Conservation (phyloP, 2,888 invertebrate genomes). For the Sarcophaga carnaria region DNA sequence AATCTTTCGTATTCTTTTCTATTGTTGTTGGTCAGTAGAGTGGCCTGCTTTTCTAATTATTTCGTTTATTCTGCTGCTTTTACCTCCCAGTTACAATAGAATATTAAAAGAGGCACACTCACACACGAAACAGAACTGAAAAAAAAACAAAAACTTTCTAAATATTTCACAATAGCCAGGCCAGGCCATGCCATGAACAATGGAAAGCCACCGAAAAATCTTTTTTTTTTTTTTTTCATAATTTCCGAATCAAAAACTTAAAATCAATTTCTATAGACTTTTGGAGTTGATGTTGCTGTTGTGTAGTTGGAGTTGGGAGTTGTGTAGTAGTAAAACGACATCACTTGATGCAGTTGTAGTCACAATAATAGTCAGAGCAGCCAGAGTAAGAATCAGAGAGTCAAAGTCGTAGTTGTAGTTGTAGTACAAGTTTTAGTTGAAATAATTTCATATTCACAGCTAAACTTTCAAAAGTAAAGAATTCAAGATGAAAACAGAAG, state of each 20-base stretch:
- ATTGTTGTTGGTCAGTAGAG: background rate
- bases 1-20: background rate
- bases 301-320: too few relatives aligned
- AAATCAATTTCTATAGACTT: background rate
- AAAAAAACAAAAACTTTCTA: slow-evolving; percentile 43
- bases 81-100: background rate
- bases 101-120: background rate
- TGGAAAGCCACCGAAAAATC: slow-evolving; percentile 18
- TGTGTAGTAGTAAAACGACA: too few relatives aligned
- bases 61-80: background rate
- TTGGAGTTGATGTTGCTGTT: background rate
- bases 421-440: too few relatives aligned
- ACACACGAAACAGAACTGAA: background rate
- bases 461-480: slow-evolving; percentile 4
- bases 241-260: background rate
- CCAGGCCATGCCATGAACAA: slow-evolving; percentile 26
- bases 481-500: background rate
- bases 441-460: slow-evolving; percentile 3
- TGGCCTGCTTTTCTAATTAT: background rate
- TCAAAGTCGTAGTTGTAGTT: too few relatives aligned
- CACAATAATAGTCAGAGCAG: too few relatives aligned
- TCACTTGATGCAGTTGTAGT: too few relatives aligned
- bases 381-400: too few relatives aligned
- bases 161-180: slow-evolving; percentile 50
- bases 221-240: background rate